phyloP scores from a whole-genome alignment of 2,113 vertebrate genomes.

The Callocephalon fimbriatum region DNA sequence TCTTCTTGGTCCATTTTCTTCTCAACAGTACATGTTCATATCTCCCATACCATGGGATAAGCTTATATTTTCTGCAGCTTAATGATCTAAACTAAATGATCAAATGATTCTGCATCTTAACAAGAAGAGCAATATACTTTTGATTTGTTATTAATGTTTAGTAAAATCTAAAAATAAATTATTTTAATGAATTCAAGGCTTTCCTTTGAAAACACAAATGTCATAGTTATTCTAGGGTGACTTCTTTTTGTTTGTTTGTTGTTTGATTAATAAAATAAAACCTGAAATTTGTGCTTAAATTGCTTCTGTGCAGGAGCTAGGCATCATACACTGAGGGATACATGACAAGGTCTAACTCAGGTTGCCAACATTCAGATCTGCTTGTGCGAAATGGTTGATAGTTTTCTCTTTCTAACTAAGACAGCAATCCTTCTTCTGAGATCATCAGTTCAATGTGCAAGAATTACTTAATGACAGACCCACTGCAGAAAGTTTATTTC shows the following conservation, averaged over 20 bases:
- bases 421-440: background rate
- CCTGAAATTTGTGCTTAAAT: background rate
- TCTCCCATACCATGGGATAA: background rate
- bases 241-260: background rate
- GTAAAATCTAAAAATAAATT: background rate
- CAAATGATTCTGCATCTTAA: background rate
- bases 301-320: background rate
- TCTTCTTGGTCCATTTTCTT: background rate
- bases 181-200: background rate
- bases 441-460: background rate
- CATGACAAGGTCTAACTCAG: background rate
- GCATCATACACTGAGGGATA: fast-evolving
- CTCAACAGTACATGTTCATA: background rate
- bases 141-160: background rate
- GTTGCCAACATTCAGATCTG: background rate
- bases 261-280: background rate
- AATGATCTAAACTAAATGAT: background rate
- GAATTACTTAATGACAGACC: background rate
- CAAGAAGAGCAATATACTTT: background rate
- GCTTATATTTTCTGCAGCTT: background rate
- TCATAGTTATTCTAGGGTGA: background rate
- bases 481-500: background rate
- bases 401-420: background rate
- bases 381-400: fast-evolving
- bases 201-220: background rate